Conservation (phyloP, 2,888 invertebrate genomes). For the Conistra vaccinii region DNA sequence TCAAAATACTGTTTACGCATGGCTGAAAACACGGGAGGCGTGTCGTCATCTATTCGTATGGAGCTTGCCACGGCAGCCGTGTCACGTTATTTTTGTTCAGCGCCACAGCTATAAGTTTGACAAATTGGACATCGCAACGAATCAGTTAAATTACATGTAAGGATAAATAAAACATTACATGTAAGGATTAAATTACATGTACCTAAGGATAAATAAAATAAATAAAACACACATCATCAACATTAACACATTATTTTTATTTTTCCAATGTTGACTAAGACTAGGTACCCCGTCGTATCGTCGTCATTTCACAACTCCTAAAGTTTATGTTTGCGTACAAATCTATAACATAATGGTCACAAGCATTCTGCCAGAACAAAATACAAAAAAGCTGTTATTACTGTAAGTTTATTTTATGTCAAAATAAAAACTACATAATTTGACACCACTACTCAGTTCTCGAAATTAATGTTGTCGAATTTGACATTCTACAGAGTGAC, state of each 20-base stretch:
- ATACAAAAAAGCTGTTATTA: neutral
- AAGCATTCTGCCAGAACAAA: neutral
- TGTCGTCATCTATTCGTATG: no score
- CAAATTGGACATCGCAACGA: no score
- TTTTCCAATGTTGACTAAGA: slow-evolving; percentile 63
- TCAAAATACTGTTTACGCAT: no score
- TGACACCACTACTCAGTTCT: neutral
- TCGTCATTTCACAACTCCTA: slow-evolving; percentile 34
- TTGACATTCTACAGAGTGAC: neutral
- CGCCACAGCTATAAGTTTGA: no score
- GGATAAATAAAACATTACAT: no score
- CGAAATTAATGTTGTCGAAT: neutral
- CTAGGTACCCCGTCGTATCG: slow-evolving; percentile 64
- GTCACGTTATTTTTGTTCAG: no score
- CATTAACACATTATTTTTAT: slow-evolving; percentile 75
- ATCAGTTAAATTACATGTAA: no score
- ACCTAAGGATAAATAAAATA: slow-evolving; percentile 40
- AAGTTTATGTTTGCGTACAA: neutral
- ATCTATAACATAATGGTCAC: neutral
- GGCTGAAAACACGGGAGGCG: no score
- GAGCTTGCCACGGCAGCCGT: no score
- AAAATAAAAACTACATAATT: neutral
- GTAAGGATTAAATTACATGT: no score
- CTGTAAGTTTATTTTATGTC: neutral
- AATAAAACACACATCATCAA: slow-evolving; percentile 67